Evolutionary conservation across 2,888 invertebrate genomes (phyloP).

Genomic region (Tipula lateralis): DNA sequence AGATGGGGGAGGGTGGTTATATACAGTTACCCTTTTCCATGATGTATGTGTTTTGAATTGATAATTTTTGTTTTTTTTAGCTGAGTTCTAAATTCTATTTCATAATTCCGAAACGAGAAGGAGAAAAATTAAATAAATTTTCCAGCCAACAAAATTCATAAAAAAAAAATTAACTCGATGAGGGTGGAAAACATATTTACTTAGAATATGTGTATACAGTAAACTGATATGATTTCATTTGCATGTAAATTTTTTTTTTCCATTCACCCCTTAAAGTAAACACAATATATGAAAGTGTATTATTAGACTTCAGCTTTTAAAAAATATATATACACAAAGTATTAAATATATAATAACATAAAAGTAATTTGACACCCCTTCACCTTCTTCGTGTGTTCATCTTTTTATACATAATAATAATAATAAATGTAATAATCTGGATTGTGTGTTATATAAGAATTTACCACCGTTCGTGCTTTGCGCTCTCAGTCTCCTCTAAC

Average conservation of each 20-base stretch:
- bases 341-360: neutral
- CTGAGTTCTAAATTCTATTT: neutral
- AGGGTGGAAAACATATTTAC: slow-evolving; percentile 24
- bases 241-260: slow-evolving; percentile 28
- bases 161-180: slow-evolving; percentile 3
- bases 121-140: neutral
- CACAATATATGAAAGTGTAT: too few relatives aligned
- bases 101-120: neutral
- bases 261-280: neutral
- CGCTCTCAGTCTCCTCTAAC: neutral
- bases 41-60: neutral
- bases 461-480: neutral
- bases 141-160: neutral
- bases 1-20: too few relatives aligned
- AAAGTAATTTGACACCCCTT: slow-evolving; percentile 24
- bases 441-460: slow-evolving; percentile 9
- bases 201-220: neutral
- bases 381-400: slow-evolving; percentile 7
- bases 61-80: neutral
- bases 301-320: neutral
- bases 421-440: slow-evolving; percentile 12
- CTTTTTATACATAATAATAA: neutral
- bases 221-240: slow-evolving; percentile 29
- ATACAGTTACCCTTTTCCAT: neutral
- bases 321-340: neutral